Percentiles rank a stretch among this genome's conserved stretches.
Evolutionary conservation across 2,797 vertebrate genomes (phyloP).

Genomic region (Cirrhinus molitorella): DNA sequence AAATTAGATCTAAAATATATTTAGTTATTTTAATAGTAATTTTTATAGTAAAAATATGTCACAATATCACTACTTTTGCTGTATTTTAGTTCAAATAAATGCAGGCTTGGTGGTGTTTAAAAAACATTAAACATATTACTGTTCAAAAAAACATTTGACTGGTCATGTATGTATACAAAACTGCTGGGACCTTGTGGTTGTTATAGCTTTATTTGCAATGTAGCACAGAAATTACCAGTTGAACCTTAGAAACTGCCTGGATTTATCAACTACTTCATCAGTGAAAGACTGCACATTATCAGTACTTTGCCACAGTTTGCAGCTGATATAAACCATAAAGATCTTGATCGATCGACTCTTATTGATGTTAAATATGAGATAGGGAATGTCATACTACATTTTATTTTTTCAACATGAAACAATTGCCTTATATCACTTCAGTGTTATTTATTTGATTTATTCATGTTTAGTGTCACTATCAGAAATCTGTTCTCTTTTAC

Average conservation of each 20-base stretch:
- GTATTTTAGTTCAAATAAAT: too few species aligned
- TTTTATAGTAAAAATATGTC: too few species aligned
- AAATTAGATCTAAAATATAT: too few species aligned
- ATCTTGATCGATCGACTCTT: neutral
- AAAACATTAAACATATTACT: too few species aligned
- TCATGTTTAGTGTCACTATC: neutral
- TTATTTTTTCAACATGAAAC: slow-evolving; percentile 21
- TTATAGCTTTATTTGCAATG: slow-evolving; percentile 21
- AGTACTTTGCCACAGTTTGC: neutral
- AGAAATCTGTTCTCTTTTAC: slow-evolving; percentile 31
- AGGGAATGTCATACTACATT: slow-evolving; percentile 9
- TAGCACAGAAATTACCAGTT: slow-evolving; percentile 17
- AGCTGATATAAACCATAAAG: neutral
- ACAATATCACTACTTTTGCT: too few species aligned
- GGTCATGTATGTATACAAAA: neutral
- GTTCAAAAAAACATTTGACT: too few species aligned
- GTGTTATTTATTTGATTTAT: slow-evolving; percentile 53
- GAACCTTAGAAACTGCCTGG: neutral
- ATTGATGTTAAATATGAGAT: neutral
- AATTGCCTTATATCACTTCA: slow-evolving; percentile 28
- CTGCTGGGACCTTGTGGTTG: slow-evolving; percentile 1
- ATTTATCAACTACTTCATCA: neutral
- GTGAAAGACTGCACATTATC: neutral
- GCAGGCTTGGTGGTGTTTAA: too few species aligned
- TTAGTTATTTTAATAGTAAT: too few species aligned